phyloP scores from a whole-genome alignment of 2,113 vertebrate genomes.

The Spea multiplicata region DNA sequence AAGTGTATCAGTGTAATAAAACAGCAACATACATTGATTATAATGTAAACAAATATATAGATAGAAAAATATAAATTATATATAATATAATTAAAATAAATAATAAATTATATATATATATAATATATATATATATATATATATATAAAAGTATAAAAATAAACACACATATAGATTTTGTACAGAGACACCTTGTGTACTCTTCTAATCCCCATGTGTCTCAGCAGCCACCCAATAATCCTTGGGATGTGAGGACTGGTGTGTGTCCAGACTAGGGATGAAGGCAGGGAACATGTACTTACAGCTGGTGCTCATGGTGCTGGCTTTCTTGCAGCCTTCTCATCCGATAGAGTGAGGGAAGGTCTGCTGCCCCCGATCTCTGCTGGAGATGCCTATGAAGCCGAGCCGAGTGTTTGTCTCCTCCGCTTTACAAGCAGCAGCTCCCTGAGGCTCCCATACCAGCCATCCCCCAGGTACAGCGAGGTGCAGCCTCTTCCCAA shows the following conservation, averaged over 20 bases:
- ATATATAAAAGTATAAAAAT: neutral
- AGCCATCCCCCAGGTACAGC: constrained; percentile 18
- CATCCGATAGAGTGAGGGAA: constrained; percentile 8
- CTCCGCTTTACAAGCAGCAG: constrained; percentile 16
- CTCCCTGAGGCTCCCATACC: constrained; percentile 15
- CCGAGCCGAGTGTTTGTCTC: neutral
- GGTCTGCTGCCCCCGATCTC: neutral
- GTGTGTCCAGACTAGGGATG: neutral
- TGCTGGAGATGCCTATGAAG: neutral
- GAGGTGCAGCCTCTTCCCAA: constrained; percentile 11
- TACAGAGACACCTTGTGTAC: neutral
- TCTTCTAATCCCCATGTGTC: neutral
- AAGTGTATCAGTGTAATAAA: no score
- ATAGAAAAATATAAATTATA: no score
- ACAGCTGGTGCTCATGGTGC: constrained; percentile 42
- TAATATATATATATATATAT: constrained; percentile 6
- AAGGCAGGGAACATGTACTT: constrained; percentile 12
- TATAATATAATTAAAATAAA: no score
- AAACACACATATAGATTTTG: neutral
- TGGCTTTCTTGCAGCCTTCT: neutral
- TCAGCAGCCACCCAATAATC: no score
- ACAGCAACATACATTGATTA: no score
- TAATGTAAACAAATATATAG: no score
- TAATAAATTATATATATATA: neutral
- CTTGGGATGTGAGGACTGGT: neutral